Conservation (phyloP, 2,113 vertebrate species). For the Phyllopteryx taeniolatus region DNA sequence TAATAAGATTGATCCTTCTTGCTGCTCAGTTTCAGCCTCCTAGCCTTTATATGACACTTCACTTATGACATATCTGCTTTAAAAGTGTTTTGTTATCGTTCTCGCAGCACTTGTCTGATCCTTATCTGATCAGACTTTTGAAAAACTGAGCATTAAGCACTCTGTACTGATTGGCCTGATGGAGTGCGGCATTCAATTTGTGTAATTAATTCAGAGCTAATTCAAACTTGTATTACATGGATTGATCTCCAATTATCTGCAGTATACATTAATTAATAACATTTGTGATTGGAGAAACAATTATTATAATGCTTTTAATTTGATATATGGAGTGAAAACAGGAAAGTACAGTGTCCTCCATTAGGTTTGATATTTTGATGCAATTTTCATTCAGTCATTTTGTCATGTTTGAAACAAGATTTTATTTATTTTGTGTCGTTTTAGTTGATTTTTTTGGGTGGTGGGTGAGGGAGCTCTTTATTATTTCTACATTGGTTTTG, state of each 20-base stretch:
- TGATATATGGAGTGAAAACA: no score
- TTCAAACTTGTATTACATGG: no score
- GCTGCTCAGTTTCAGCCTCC: background rate
- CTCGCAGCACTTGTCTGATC: background rate
- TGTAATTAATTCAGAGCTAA: background rate
- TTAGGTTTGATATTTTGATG: no score
- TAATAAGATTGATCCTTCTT: background rate
- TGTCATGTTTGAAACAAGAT: no score
- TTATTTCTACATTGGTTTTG: background rate
- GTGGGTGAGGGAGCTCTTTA: background rate
- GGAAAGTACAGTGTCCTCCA: no score
- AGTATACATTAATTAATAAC: background rate
- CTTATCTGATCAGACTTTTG: background rate
- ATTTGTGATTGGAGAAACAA: background rate
- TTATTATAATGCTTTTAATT: no score
- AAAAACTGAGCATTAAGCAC: background rate
- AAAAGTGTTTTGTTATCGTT: background rate
- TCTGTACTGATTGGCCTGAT: background rate
- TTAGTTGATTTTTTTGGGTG: no score
- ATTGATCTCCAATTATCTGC: background rate
- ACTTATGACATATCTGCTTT: background rate
- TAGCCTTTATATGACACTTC: background rate
- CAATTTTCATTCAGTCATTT: no score
- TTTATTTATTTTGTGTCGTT: no score
- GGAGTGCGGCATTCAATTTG: background rate